phyloP scores from a whole-genome alignment of 1,140 invertebrate species.

The Reticulitermes speratus region DNA sequence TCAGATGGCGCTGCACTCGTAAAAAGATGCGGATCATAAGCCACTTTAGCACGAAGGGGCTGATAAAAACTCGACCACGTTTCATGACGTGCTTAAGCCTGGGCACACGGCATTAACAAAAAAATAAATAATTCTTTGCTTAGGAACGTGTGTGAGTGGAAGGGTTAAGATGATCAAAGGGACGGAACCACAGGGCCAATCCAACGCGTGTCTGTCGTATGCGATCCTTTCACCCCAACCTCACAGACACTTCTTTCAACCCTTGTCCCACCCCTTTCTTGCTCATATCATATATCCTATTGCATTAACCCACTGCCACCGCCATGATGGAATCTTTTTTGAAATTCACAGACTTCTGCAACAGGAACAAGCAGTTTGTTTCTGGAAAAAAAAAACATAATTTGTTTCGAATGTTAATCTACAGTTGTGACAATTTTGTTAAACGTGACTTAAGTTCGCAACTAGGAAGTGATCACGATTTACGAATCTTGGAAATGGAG shows the following conservation, averaged over 20 bases:
- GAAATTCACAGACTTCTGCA: neutral
- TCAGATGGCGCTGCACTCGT: too few species aligned
- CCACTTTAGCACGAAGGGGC: neutral
- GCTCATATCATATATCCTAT: neutral
- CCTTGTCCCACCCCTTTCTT: neutral
- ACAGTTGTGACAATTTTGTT: too few species aligned
- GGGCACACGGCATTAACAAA: constrained; percentile 2
- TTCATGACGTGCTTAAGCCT: neutral
- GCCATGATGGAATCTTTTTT: neutral
- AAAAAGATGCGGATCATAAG: neutral
- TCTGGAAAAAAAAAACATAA: too few species aligned
- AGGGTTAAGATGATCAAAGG: constrained; percentile 15
- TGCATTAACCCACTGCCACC: neutral
- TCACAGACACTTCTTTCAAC: neutral
- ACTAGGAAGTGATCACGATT: too few species aligned
- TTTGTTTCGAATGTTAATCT: too few species aligned
- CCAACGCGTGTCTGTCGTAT: neutral
- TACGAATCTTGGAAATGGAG: too few species aligned
- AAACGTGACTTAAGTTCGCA: too few species aligned
- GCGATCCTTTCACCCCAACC: too few species aligned
- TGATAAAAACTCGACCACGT: neutral
- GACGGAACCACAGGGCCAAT: neutral
- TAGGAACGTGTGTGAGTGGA: constrained; percentile 10
- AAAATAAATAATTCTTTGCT: constrained; percentile 11
- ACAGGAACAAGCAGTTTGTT: too few species aligned